These are phyloP conservation scores for Willisornis vidua DNA, from an alignment of 2,113 vertebrate genomes.

Conservation along the genomic window DNA sequence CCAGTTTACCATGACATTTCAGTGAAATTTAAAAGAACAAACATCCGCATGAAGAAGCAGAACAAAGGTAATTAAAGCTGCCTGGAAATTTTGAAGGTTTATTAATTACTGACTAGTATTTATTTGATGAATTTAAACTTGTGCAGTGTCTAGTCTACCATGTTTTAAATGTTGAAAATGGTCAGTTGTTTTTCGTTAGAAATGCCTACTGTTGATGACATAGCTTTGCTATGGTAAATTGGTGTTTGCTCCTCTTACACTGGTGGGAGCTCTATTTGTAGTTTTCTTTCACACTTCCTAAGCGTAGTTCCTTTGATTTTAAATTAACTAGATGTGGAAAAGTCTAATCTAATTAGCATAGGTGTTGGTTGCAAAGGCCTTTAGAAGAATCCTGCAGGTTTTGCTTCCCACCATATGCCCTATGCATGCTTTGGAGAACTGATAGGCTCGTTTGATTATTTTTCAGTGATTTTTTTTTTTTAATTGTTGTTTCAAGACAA, in stretches of 20 bases:
- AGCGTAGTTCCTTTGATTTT: neutral
- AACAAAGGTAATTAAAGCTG: slow-evolving; percentile 78
- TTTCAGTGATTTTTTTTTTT: neutral
- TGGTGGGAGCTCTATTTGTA: neutral
- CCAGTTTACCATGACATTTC: slow-evolving; percentile 92
- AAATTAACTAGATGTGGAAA: neutral
- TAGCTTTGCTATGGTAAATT: neutral
- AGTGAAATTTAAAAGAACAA: slow-evolving; percentile 86
- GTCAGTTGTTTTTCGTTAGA: neutral
- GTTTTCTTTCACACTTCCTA: neutral
- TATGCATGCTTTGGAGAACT: neutral
- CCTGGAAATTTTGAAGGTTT: neutral
- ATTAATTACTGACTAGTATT: neutral
- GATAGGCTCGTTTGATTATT: neutral
- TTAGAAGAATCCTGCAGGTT: neutral
- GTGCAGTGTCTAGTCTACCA: neutral
- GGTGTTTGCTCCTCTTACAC: neutral
- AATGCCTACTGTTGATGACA: neutral
- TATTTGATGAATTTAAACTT: neutral
- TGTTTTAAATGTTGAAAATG: neutral
- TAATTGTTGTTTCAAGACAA: neutral
- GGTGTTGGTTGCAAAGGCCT: neutral
- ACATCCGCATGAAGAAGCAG: slow-evolving; percentile 91
- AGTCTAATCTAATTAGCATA: neutral
- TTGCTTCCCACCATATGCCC: neutral